These are phyloP conservation scores for Clytia hemisphaerica DNA, from an alignment of 30 jellyfish, hydroid and myxozoan species.

Conservation along the genomic window DNA sequence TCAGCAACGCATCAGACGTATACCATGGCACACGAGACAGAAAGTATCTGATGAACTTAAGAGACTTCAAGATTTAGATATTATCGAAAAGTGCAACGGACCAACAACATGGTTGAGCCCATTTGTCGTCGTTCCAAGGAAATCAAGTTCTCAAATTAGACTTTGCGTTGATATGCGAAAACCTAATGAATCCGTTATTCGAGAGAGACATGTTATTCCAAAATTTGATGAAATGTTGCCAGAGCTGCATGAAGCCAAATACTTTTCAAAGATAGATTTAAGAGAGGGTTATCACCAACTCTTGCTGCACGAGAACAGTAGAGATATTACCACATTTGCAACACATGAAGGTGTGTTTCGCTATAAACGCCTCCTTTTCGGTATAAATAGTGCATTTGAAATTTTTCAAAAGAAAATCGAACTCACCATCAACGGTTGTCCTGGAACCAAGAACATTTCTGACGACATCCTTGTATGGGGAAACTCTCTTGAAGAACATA, in stretches of 20 bases:
- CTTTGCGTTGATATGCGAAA: background rate
- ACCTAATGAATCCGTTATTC: background rate
- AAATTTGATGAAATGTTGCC: background rate
- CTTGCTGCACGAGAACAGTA: background rate
- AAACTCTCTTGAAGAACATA: no score
- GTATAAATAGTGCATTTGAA: constrained; percentile 27
- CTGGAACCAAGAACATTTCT: constrained; percentile 32
- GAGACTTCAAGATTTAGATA: background rate
- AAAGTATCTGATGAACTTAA: background rate
- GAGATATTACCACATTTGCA: background rate
- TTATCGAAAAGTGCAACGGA: background rate
- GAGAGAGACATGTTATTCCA: background rate
- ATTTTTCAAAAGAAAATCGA: constrained; percentile 26
- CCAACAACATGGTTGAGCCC: constrained; percentile 2
- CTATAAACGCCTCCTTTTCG: constrained; percentile 26
- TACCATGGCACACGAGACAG: background rate
- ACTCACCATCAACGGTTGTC: constrained; percentile 14
- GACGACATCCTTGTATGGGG: no score
- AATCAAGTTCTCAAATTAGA: background rate
- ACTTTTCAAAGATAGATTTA: background rate
- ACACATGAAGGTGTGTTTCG: constrained; percentile 21
- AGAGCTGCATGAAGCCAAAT: background rate
- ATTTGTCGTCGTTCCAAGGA: background rate
- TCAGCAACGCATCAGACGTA: background rate
- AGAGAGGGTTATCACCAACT: background rate